Conservation (phyloP, 2,113 vertebrate genomes). For the Pachycephala philippinensis region DNA sequence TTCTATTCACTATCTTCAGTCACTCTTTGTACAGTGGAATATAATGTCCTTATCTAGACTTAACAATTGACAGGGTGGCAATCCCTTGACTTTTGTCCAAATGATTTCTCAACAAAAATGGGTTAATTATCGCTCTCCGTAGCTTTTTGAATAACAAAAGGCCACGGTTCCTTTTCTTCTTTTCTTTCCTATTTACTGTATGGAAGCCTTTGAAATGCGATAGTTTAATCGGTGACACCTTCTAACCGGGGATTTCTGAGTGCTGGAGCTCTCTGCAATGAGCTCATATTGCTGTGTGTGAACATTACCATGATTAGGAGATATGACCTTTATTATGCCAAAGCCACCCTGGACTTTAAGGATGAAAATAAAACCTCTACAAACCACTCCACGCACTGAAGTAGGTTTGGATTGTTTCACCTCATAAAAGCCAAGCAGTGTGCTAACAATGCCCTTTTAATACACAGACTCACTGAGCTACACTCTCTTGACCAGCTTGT, state of each 20-base stretch:
- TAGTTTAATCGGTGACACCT: constrained; percentile 83
- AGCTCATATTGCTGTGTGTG: constrained; percentile 80
- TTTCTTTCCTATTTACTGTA: constrained; percentile 85
- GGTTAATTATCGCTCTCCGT: constrained; percentile 91
- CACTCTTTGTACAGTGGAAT: constrained; percentile 74
- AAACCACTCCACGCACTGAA: constrained; percentile 66
- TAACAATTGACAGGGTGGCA: constrained; percentile 84
- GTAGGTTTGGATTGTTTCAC: constrained; percentile 74
- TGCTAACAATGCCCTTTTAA: constrained; percentile 63
- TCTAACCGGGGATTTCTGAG: constrained; percentile 76
- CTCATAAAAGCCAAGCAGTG: constrained; percentile 69
- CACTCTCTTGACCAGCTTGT: constrained; percentile 43
- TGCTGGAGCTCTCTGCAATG: constrained; percentile 69
- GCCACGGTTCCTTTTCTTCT: constrained; percentile 88
- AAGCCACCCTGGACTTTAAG: constrained; percentile 77
- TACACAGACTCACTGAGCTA: constrained; percentile 8
- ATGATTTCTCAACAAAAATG: constrained; percentile 89
- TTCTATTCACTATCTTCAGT: constrained; percentile 77
- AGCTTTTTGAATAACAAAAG: constrained; percentile 90
- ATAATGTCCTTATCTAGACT: constrained; percentile 82
- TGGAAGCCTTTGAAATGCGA: constrained; percentile 82
- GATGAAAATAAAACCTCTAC: constrained; percentile 71
- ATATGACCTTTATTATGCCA: constrained; percentile 78
- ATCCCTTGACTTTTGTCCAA: constrained; percentile 82
- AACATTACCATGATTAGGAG: constrained; percentile 76